Percentiles rank a stretch among this genome's conserved stretches.
These are phyloP conservation scores for Trogon melanurus DNA, from an alignment of 2,113 vertebrate species.

Conservation along the genomic window DNA sequence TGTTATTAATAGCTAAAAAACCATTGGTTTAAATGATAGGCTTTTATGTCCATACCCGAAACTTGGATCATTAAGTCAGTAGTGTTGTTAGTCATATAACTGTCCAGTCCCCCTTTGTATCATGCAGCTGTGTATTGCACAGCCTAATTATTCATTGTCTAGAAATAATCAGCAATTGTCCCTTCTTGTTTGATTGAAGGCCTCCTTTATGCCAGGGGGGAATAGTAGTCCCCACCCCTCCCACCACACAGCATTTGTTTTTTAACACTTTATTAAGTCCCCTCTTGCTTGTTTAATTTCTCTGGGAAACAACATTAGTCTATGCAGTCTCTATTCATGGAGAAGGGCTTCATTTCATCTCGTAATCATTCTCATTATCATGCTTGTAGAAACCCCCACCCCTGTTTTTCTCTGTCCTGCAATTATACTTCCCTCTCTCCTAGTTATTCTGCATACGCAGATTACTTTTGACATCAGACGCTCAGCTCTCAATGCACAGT, in stretches of 20 bases:
- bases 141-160: slow-evolving; percentile 61
- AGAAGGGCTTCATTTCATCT: slow-evolving; percentile 1
- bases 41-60: slow-evolving; percentile 6
- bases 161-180: slow-evolving; percentile 61
- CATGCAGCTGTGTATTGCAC: slow-evolving; percentile 54
- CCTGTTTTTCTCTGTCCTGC: slow-evolving; percentile 7
- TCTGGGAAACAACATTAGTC: not conserved
- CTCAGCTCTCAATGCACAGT: not conserved
- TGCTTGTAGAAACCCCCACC: not conserved
- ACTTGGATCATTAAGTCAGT: slow-evolving; percentile 58
- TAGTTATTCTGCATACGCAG: not conserved
- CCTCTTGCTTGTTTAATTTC: slow-evolving; percentile 20
- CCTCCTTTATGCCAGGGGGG: not conserved
- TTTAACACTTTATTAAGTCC: slow-evolving; percentile 22
- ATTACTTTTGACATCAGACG: slow-evolving; percentile 43
- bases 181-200: slow-evolving; percentile 52
- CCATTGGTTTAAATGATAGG: not conserved
- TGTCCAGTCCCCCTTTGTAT: slow-evolving; percentile 56
- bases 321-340: not conserved
- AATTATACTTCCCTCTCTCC: slow-evolving; percentile 1
- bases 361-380: slow-evolving; percentile 37
- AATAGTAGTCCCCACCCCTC: not conserved
- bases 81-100: slow-evolving; percentile 28
- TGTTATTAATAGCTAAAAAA: slow-evolving; percentile 1
- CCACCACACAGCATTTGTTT: not conserved